These are phyloP conservation scores for Diacarnus erythraeanus DNA, from an alignment of 37 sponge, comb jelly and placozoan species.

Conservation along the genomic window DNA sequence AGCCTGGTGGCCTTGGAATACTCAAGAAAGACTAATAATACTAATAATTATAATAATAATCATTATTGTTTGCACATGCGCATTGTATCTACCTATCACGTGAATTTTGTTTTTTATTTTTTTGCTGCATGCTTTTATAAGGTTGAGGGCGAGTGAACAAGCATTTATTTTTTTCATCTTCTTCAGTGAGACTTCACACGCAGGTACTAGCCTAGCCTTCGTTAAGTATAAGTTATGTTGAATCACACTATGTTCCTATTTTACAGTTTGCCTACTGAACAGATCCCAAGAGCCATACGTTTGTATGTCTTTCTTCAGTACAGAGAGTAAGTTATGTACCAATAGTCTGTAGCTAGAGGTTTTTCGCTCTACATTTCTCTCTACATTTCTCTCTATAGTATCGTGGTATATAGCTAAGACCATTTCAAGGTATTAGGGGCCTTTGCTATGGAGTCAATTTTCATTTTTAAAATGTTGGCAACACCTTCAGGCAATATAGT, in stretches of 20 bases:
- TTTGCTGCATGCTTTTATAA: too few relatives aligned
- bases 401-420: too few relatives aligned
- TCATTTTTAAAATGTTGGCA: neutral
- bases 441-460: neutral
- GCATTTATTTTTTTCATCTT: too few relatives aligned
- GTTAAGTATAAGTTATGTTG: neutral
- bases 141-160: too few relatives aligned
- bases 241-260: neutral
- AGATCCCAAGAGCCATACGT: slow-evolving; percentile 20
- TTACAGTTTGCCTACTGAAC: slow-evolving; percentile 22
- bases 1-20: slow-evolving; percentile 55
- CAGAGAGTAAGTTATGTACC: slow-evolving; percentile 44
- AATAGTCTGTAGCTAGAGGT: too few relatives aligned
- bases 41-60: too few relatives aligned
- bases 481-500: neutral
- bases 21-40: slow-evolving; percentile 66
- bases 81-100: too few relatives aligned
- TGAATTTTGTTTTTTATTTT: too few relatives aligned
- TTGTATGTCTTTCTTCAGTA: slow-evolving; percentile 71
- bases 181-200: neutral
- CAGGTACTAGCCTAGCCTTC: neutral
- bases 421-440: neutral
- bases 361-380: too few relatives aligned
- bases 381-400: too few relatives aligned
- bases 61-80: too few relatives aligned